Evolutionary conservation across 2,888 invertebrate genomes (phyloP), one percentile per base, ranked within the genome.

Genomic region (Pandemis corylana): DNA sequence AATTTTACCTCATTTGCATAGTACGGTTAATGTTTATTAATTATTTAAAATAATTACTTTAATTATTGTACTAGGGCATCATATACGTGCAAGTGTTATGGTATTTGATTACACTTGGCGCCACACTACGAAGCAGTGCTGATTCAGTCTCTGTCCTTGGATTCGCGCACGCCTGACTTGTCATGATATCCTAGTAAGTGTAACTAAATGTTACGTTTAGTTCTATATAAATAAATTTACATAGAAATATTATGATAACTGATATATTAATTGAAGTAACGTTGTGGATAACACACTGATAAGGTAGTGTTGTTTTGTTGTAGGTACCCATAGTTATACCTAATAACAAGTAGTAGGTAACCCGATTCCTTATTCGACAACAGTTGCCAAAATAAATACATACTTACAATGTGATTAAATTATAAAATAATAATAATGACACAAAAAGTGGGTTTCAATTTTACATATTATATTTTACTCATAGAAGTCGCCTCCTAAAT

Each of bases 151-250:
- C 85, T 83, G 83, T 56, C 70, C 71, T 75, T 71, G 70, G 51
- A 56, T 46, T 63, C 65, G 49, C 73, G 62, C 62, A 71, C 75
- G 75, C 71, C 63, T 75, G 53, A 41, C 70, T 78, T 82, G 69
- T 84, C 83, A 86, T 89, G 85, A 41, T 72, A 75, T 82, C 89
- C 87, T 89, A 84, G 89, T 90, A 84, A 78, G 79, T 80, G 76
- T 77, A 77, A 80, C 78, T 78, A 67, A 66, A 49, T 56, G 46
- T 67, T 28, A 72, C 10, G 62, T 62, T 62, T 62, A 62, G 44
- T 44, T 9, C 36, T 69, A 68, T 66, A 69, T 66, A 42, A 74
- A 74, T 77, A 77, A 77, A 70, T 77, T 44, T 61, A 68, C 46
- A 62, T 63, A 46, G n/a, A 20, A 46, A 44, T 44, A 1, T 7